A percentile compares a stretch with the other conserved stretches of the same genome.
Conservation (phyloP, 2,113 vertebrate species). For the Rhinoptilus africanus region DNA sequence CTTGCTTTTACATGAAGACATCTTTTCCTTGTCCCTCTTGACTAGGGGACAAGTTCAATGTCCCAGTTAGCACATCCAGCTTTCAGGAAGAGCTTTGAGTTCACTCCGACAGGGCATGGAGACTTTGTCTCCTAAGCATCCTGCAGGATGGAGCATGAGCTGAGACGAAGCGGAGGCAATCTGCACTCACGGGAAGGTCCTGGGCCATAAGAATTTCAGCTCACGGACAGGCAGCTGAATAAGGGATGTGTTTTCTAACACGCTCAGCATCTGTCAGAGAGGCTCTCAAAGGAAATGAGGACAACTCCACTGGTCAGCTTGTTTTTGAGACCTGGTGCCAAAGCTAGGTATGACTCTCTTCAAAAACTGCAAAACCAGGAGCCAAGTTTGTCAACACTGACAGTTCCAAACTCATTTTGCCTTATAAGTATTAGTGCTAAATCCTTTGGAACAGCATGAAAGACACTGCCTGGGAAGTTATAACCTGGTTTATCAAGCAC, state of each 20-base stretch:
- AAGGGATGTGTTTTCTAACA: not conserved
- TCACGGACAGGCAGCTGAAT: not conserved
- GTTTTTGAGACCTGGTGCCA: not conserved
- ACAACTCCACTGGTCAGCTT: not conserved
- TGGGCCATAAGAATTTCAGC: not conserved
- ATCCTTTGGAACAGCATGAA: not conserved
- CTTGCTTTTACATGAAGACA: not conserved
- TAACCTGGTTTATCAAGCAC: not conserved
- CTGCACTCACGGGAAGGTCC: not conserved
- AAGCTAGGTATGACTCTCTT: not conserved
- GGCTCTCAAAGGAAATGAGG: not conserved
- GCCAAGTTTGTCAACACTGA: not conserved
- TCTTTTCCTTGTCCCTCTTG: not conserved
- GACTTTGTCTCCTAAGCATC: not conserved
- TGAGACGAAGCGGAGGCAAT: not conserved
- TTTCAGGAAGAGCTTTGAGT: not conserved
- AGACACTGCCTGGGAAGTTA: not conserved
- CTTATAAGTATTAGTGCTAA: not conserved
- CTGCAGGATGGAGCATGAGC: not conserved
- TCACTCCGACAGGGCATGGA: not conserved
- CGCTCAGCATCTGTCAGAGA: not conserved
- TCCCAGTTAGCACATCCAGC: fast-evolving
- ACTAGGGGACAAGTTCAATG: not conserved
- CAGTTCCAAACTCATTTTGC: not conserved
- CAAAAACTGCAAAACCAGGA: not conserved